These are phyloP conservation scores for Temnothorax ravouxi DNA, from an alignment of 2,888 invertebrate genomes.

Conservation along the genomic window DNA sequence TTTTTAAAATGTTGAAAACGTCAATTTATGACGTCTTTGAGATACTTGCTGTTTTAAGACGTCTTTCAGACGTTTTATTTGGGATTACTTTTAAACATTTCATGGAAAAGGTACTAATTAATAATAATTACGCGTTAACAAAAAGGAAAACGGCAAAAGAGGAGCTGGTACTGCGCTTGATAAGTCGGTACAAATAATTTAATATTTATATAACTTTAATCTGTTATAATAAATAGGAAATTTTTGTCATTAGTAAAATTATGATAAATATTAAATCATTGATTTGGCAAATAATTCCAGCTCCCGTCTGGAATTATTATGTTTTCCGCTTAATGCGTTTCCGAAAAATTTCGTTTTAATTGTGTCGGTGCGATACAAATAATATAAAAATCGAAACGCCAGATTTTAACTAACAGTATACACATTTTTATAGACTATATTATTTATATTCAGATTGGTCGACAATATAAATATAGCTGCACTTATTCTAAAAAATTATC, in stretches of 20 bases:
- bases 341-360: too few relatives aligned
- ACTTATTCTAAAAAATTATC: too few relatives aligned
- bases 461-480: too few relatives aligned
- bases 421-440: too few relatives aligned
- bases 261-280: not conserved
- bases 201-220: not conserved
- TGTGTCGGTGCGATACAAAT: too few relatives aligned
- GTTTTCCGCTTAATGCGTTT: too few relatives aligned
- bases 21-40: not conserved
- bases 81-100: not conserved
- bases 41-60: not conserved
- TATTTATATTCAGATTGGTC: too few relatives aligned
- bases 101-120: not conserved
- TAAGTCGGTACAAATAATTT: not conserved
- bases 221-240: not conserved
- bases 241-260: not conserved
- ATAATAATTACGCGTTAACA: not conserved
- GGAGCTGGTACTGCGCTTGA: not conserved
- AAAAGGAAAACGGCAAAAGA: not conserved
- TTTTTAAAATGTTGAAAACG: not conserved
- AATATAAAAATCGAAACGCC: too few relatives aligned
- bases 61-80: not conserved
- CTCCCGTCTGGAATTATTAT: too few relatives aligned
- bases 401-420: too few relatives aligned
- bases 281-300: too few relatives aligned